A percentile compares a stretch with the other conserved stretches of the same genome.
These are phyloP conservation scores for Odontomyia ornata DNA, from an alignment of 2,888 invertebrate genomes.

Conservation along the genomic window DNA sequence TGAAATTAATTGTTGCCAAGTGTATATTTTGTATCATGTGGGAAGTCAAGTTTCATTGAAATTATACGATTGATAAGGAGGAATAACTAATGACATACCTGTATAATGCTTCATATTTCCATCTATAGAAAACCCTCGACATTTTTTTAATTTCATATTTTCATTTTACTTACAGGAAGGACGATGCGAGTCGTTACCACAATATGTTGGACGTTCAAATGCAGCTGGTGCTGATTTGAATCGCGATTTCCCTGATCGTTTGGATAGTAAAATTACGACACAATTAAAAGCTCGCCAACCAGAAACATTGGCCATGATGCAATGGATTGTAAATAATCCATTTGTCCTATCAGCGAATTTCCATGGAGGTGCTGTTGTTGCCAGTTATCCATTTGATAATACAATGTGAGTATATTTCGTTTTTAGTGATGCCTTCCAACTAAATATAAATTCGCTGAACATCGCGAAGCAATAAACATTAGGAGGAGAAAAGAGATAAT, in stretches of 20 bases:
- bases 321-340: conserved; percentile 85
- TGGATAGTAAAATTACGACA: conserved; percentile 65
- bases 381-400: conserved; percentile 96
- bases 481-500: too few species aligned
- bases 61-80: too few species aligned
- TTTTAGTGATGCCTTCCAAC: conserved; percentile 11
- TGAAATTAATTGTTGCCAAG: too few species aligned
- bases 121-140: too few species aligned
- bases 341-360: conserved; percentile 94
- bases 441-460: neutral
- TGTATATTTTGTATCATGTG: too few species aligned
- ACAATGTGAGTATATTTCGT: conserved; percentile 69
- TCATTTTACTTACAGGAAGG: conserved; percentile 72
- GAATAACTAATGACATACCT: too few species aligned
- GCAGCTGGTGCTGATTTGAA: conserved; percentile 85
- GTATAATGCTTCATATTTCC: too few species aligned
- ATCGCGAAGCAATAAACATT: too few species aligned
- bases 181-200: conserved; percentile 74
- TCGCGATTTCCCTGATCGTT: conserved; percentile 93
- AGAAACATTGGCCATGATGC: conserved; percentile 88
- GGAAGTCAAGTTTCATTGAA: too few species aligned
- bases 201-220: conserved; percentile 81
- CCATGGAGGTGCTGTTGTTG: conserved; percentile 96
- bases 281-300: conserved; percentile 73
- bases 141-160: too few species aligned